Evolutionary conservation across 2,797 vertebrate species (phyloP), one percentile per base, ranked within the genome.

Genomic region (Emys orbicularis): DNA sequence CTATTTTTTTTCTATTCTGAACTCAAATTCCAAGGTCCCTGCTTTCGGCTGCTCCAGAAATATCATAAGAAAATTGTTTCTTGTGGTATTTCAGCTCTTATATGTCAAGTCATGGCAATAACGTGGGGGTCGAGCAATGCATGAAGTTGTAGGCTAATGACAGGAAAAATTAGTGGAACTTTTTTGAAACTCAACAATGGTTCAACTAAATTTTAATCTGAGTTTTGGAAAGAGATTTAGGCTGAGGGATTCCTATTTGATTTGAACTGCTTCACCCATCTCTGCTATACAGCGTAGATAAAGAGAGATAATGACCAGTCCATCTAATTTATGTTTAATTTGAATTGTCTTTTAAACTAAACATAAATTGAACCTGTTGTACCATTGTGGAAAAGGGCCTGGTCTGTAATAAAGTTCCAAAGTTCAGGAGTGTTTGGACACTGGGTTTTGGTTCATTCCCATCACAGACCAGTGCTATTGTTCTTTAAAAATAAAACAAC

Each of bases 31-130:
- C 52, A 84, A 53, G 54, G 56, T 89, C 91, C 52, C 37, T 79
- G 88, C 56, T 81, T 50, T 81, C 41, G 47, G 84, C 8, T 91
- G 87, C 57, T 79, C 90, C 84, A 95, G 86, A 93, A 94, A 84
- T 82, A 94, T 44, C 94, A 96, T 87, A 86, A 95, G 74, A 84
- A 94, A 90, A 87, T 88, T 97, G 2, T 94, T 92, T 94, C 92
- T 92, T 82, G 76, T 92, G 93, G 92, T 89, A 95, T 95, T 94
- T 88, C 90, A 50, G 89, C 83, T 95, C 94, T 96, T 94, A 59
- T 76, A 87, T 76, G 54, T 94, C 94, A 72, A 95, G 84, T 37
- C 76, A 81, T 96, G 76, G 59, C 37, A 96, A 92, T 90, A 96
- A 94, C 88, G 83, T 86, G 83, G 90, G 95, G 94, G 95, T 44